Evolutionary conservation across 2,888 invertebrate species (phyloP).

Genomic region (Eupelmus urozonus): DNA sequence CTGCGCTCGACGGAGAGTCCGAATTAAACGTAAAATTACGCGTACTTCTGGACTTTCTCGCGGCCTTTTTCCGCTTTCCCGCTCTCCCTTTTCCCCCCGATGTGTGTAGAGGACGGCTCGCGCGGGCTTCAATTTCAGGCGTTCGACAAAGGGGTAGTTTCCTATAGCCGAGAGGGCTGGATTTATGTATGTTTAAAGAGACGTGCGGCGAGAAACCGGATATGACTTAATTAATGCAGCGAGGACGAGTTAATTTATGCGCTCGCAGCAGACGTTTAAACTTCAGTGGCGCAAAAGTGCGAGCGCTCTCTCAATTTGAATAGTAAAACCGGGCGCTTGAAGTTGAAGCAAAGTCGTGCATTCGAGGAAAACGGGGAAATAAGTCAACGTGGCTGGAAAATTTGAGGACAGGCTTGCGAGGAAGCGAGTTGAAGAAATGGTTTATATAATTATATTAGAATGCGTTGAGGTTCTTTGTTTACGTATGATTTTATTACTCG

Average conservation of each 20-base stretch:
- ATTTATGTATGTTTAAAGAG: slow-evolving; percentile 25
- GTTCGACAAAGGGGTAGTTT: slow-evolving; percentile 5
- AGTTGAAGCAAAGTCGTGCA: not conserved
- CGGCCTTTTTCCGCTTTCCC: not conserved
- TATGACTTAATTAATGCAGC: slow-evolving; percentile 24
- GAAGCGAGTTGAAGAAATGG: too few relatives aligned
- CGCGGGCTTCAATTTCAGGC: slow-evolving; percentile 13
- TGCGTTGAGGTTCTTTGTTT: too few relatives aligned
- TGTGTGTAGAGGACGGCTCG: not conserved
- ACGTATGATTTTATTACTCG: too few relatives aligned
- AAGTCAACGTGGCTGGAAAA: too few relatives aligned
- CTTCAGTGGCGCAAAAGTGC: slow-evolving; percentile 9
- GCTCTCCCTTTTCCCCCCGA: not conserved
- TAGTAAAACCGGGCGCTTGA: slow-evolving; percentile 1
- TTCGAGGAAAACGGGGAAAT: not conserved
- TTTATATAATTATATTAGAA: too few relatives aligned
- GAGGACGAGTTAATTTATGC: not conserved
- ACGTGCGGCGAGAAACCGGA: not conserved
- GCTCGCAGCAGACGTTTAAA: not conserved
- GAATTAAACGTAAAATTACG: slow-evolving; percentile 49
- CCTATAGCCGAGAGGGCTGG: not conserved
- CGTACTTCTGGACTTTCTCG: not conserved
- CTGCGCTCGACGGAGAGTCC: not conserved
- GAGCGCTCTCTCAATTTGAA: slow-evolving; percentile 11
- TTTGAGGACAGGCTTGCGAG: too few relatives aligned